A percentile compares a stretch with the other conserved stretches of the same genome.
phyloP scores from a whole-genome alignment of 2,797 vertebrate species.

The Gallinago solitaria region DNA sequence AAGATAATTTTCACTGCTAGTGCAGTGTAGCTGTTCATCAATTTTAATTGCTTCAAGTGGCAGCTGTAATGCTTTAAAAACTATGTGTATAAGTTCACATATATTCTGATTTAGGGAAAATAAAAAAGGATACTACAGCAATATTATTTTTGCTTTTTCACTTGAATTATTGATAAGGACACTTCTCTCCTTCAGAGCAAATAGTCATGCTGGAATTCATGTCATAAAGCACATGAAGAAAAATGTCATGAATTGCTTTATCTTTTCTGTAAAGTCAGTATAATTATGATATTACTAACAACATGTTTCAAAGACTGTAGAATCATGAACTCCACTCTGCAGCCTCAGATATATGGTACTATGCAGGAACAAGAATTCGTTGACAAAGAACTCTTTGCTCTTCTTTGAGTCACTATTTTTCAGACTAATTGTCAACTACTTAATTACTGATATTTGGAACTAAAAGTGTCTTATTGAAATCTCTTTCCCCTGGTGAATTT shows the following conservation, averaged over 20 bases:
- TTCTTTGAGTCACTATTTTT: not conserved
- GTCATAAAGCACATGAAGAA: not conserved
- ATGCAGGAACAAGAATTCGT: not conserved
- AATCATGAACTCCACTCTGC: not conserved
- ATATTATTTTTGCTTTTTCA: not conserved
- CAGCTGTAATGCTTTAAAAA: not conserved
- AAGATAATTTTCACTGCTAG: not conserved
- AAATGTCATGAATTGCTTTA: not conserved
- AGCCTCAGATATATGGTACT: not conserved
- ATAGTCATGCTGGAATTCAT: not conserved
- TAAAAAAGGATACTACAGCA: not conserved
- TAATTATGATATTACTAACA: not conserved
- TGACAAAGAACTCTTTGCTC: not conserved
- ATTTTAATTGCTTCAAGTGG: not conserved
- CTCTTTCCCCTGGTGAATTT: not conserved
- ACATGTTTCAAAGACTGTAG: not conserved
- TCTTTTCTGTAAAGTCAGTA: not conserved
- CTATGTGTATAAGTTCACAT: not conserved
- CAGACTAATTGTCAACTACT: not conserved
- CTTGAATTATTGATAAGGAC: not conserved
- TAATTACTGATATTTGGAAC: not conserved
- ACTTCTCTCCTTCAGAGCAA: not conserved
- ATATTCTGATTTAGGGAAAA: not conserved
- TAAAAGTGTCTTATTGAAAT: not conserved
- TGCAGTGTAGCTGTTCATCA: not conserved